Evolutionary conservation across 1,140 invertebrate genomes (phyloP).

Genomic region (Meteorus sp.): DNA sequence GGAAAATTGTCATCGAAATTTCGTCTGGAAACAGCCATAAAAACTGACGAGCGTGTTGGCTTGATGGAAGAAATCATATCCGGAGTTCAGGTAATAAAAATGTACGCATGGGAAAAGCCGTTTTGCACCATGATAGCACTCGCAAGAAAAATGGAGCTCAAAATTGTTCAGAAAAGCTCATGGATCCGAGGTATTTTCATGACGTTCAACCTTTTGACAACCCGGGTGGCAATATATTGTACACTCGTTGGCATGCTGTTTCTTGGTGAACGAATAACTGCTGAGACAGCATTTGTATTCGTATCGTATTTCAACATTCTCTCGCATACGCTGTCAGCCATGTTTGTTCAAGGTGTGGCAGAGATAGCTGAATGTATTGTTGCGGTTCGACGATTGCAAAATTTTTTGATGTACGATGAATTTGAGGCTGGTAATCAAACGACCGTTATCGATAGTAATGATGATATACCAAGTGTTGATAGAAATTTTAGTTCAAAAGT

Average conservation of each 20-base stretch:
- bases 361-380: conserved; percentile 66
- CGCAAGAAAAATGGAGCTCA: conserved; percentile 65
- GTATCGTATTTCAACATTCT: conserved; percentile 68
- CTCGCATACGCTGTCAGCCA: conserved; percentile 67
- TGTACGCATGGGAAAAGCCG: conserved; percentile 79
- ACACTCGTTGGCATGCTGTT: conserved; percentile 66
- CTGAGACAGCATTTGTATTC: conserved; percentile 67
- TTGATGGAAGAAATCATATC: conserved; percentile 80
- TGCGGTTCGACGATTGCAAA: conserved; percentile 63
- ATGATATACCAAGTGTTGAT: not conserved
- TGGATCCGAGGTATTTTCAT: conserved; percentile 74
- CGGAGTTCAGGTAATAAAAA: conserved; percentile 76
- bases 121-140: conserved; percentile 66
- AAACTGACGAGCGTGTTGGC: conserved; percentile 75
- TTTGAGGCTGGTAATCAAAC: conserved; percentile 38
- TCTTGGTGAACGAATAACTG: conserved; percentile 59
- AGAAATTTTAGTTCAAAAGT: not conserved
- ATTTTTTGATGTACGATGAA: conserved; percentile 61
- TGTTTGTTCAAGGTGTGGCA: conserved; percentile 72
- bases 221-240: conserved; percentile 68
- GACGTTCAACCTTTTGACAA: conserved; percentile 72
- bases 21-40: conserved; percentile 65
- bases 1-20: conserved; percentile 69
- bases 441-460: not conserved
- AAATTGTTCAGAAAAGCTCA: conserved; percentile 65